These are phyloP conservation scores for Pseudorhiza aurosa DNA, from an alignment of 30 jellyfish, hydroid and myxozoan species.

Conservation along the genomic window DNA sequence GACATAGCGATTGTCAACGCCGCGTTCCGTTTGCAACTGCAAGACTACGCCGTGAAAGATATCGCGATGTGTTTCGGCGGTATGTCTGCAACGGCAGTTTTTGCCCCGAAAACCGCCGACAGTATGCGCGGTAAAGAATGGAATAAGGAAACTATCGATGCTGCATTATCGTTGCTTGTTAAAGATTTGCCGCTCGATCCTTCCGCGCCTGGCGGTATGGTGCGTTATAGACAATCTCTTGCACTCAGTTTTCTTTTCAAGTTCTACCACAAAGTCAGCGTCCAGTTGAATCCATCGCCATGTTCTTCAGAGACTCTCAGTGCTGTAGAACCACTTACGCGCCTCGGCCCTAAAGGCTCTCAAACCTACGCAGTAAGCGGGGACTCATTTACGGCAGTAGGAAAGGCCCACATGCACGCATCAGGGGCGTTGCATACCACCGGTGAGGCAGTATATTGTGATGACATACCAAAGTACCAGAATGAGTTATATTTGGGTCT, in stretches of 20 bases:
- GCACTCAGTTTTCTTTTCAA: conserved; percentile 40
- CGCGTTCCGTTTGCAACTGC: conserved; percentile 26
- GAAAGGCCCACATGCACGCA: conserved; percentile 27
- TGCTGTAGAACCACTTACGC: conserved; percentile 18
- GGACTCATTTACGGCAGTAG: not conserved
- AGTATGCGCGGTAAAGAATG: conserved; percentile 25
- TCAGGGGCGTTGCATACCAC: conserved; percentile 41
- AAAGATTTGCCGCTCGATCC: conserved; percentile 19
- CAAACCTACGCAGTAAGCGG: not conserved
- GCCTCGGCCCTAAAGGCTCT: not conserved
- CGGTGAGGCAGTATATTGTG: conserved; percentile 59
- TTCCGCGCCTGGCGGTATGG: conserved; percentile 47
- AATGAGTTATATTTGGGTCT: conserved; percentile 49
- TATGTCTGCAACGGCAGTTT: conserved; percentile 32
- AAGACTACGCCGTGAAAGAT: conserved; percentile 1
- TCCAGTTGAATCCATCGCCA: not conserved
- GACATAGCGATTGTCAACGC: conserved; percentile 42
- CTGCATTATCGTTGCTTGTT: conserved; percentile 1
- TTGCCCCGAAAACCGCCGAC: conserved; percentile 22
- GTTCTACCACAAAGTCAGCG: conserved; percentile 24
- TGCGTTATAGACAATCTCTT: conserved; percentile 31
- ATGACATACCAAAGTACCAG: conserved; percentile 39
- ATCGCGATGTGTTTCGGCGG: conserved; percentile 42
- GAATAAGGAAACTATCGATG: conserved; percentile 28
- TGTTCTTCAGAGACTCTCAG: conserved; percentile 2